Base-by-base conservation (phyloP, 2,113 vertebrate genomes). In the Equus quagga region DNA sequence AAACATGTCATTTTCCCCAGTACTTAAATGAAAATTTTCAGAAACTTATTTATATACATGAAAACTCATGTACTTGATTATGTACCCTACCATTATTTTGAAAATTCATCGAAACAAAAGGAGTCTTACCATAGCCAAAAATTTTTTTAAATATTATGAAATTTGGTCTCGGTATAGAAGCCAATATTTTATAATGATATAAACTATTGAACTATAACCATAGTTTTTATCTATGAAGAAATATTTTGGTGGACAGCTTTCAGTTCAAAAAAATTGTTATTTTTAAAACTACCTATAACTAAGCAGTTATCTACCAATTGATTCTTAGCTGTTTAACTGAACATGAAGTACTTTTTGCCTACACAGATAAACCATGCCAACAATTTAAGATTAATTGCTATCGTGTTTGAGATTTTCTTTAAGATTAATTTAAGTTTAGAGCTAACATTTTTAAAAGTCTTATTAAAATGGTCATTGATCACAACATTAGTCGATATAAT, bases 261-360 rank as follows among this genome's bases (percentile, higher is more conserved):
- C 21, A 81, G 1, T 58, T 44, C 8, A 62, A 80, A 89, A 93
- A 93, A 51, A 18, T 2, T 64, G 17, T 87, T 60, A 49, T 85
- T 96, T 98, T 72, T 67, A 80, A 89, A 91, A 94, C 24, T 51
- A 92, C 51, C 75, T 94, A 19, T 79, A 89, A 62, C 17, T 97
- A 89, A 91, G 36, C 79, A 93, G 12, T 85, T 89, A 67, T 10
- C 97, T 96, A 85, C 49, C 88, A 93, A 64, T 18, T 58, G 49
- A 91, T 46, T 86, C 41, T 49, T 19, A 73, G 49, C 21, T 83
- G 10, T 72, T 79, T 87, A 78, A 49, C 10, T 64, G 60, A 80
- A 72, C 95, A 41, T 83, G n/a, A 91, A 91, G 21, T 88, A 44
- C 14, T 76, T 41, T 83, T 95, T 85, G 6, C 75, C 51, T 69